These are phyloP conservation scores for Porites australiensis DNA, from an alignment of 64 coral and sea anemone genomes.

Conservation along the genomic window DNA sequence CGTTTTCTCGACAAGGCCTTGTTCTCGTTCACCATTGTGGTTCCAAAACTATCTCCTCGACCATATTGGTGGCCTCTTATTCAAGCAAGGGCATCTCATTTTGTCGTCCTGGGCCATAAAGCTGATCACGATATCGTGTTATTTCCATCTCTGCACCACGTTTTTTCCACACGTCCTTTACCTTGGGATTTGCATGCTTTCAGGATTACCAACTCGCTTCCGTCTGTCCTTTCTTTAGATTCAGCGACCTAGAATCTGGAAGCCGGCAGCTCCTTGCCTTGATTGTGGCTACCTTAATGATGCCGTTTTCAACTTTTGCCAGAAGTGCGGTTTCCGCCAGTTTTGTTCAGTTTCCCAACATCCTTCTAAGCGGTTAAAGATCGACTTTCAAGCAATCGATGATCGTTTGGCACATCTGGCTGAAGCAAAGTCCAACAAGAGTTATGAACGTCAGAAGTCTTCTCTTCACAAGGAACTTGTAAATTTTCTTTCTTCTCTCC, in stretches of 20 bases:
- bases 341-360: constrained; percentile 22
- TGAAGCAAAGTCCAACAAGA: constrained; percentile 4
- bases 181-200: constrained; percentile 53
- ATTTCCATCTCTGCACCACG: background rate
- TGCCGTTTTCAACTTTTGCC: constrained; percentile 34
- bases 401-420: background rate
- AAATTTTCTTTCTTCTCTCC: constrained; percentile 38
- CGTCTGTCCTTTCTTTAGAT: background rate
- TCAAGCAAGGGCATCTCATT: background rate
- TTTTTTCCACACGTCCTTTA: background rate
- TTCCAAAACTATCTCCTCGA: constrained; percentile 5
- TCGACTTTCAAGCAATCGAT: constrained; percentile 12
- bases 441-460: constrained; percentile 65
- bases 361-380: constrained; percentile 3
- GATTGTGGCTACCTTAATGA: constrained; percentile 39
- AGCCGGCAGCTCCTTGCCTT: constrained; percentile 14
- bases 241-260: constrained; percentile 33
- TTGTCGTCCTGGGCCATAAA: background rate
- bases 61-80: background rate
- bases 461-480: constrained; percentile 26
- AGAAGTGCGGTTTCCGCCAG: constrained; percentile 13
- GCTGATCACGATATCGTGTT: background rate
- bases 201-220: constrained; percentile 4
- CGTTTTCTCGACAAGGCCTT: background rate
- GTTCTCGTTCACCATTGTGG: background rate